Evolutionary conservation across 2,888 invertebrate genomes (phyloP), one percentile per base, ranked within the genome.

Genomic region (Drosophila tripunctata): DNA sequence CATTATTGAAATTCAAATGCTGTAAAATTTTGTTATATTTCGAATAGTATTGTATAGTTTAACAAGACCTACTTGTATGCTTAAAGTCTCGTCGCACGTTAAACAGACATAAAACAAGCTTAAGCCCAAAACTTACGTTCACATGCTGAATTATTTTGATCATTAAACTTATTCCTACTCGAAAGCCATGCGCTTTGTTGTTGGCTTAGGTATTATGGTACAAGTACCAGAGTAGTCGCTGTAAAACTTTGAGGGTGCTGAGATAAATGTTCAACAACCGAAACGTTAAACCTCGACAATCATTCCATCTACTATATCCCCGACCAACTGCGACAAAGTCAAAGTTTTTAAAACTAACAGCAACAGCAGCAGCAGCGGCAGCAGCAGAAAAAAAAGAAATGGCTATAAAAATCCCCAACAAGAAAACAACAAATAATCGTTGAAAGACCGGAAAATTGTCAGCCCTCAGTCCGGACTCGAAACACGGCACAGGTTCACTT

Each of bases 141-240:
- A 65, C 66, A 75, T 66, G 52, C 67, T 72, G 67, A 81, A 67
- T 71, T 85, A 81, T 73, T 78, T 69, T 61, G 76, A 83, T 86
- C 76, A 81, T 87, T 87, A 80, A 83, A 84, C 77, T 78, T 79
- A 75, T 76, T 63, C 43, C 74, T 77, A 87, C 82, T 79, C 76
- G 61, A 86, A 82, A 77, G 70, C 71, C 76, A 63, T 61, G 51
- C 50, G 57, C 54, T 62, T 67, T 65, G 56, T 52, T 61, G 41
- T 60, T 66, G 38, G 17, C 38, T 40, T 51, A 51, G 27, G 14
- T 48, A 35, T 48, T 24, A 17, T 27, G 4, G 36, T 10, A 22
- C 10, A 33, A 47, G 15, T 36, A 24, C 7, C 5, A 24, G 27
- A 22, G 36, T 33, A 17, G 45, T 54, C 60, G 52, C 38, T 64